Base-by-base conservation (phyloP, 2,113 vertebrate species). In the zebrafish (Danio rerio) region DNA sequence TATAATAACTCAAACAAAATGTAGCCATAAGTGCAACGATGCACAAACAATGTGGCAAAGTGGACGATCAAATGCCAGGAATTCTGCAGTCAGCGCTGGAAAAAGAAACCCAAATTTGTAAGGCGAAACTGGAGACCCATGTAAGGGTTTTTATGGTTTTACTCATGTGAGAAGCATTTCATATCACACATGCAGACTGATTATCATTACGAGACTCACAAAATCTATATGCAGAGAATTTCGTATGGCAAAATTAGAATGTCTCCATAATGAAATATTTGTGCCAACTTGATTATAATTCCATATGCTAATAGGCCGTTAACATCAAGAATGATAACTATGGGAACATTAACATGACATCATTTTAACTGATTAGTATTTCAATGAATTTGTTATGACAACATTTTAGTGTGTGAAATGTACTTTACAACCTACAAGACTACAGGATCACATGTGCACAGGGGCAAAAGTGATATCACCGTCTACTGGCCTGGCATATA, bases 121-220 rank as follows among this genome's bases (percentile, higher is more conserved):
- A 66, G 61, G 45, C 11, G 77, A 83, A 86, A 84, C 63, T 9
- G 2, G 78, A 85, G 72, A 49, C 18, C 40, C 18, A 53, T 59
- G 63, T 53, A 73, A 70, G 43, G 62, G 45, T 71, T 55, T 63
- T 56, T 72, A 83, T 70, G 56, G 73, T 66, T 87, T 66, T 50
- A 16, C 78, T 86, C 53, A 20, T 50, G 40, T 50, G 68, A 73
- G 58, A 62, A 56, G 56, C 81, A 78, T 78, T 69, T 73, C 15
- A 8, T 69, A 79, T 65, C 66, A 72, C 53, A 18, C 62, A 70
- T 69, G 18, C 43, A 52, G 13, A 74, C 62, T 31, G 62, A 70
- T 11, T 49, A 15, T 49, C 47, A 42, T 21, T 45, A 15, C 43
- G 20, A 18, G 1, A 20, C 11, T 42, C 66, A 69, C 43, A 49